Evolutionary conservation across 1,140 invertebrate species (phyloP).

Genomic region (Chlorops oryzae): DNA sequence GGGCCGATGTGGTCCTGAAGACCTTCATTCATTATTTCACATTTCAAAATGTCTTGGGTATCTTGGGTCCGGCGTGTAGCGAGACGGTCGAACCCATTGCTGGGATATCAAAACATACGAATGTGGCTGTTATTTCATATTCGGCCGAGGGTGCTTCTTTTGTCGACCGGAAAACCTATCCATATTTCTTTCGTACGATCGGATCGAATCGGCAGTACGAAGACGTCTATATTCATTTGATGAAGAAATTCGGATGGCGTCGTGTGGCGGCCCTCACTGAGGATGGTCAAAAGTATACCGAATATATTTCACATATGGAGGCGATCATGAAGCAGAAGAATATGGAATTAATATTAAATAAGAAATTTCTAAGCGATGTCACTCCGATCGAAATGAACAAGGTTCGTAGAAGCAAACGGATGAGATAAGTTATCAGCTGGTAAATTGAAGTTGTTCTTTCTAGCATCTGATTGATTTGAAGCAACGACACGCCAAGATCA

Average conservation of each 20-base stretch:
- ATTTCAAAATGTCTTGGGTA: conserved; percentile 58
- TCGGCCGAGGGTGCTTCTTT: conserved; percentile 71
- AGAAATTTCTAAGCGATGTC: conserved; percentile 60
- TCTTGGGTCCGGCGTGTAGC: conserved; percentile 78
- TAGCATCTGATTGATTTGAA: conserved; percentile 68
- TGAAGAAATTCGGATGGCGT: conserved; percentile 60
- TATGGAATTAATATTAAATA: conserved; percentile 63
- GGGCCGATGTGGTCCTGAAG: conserved; percentile 70
- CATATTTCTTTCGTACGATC: conserved; percentile 78
- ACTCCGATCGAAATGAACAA: conserved; percentile 49
- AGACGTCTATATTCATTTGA: conserved; percentile 26
- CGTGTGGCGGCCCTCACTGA: conserved; percentile 69
- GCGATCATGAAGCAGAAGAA: conserved; percentile 54
- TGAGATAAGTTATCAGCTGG: neutral
- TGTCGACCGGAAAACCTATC: conserved; percentile 64
- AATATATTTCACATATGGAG: conserved; percentile 69
- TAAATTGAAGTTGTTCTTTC: conserved; percentile 16
- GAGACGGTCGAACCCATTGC: conserved; percentile 78
- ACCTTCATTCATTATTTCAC: conserved; percentile 66
- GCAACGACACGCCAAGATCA: conserved; percentile 60
- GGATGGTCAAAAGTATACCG: conserved; percentile 73
- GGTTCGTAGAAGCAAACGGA: conserved; percentile 30
- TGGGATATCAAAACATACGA: conserved; percentile 69
- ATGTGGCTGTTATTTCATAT: conserved; percentile 73
- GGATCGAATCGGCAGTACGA: conserved; percentile 71